A percentile compares a stretch with the other conserved stretches of the same genome.
phyloP scores from a whole-genome alignment of 2,888 invertebrate species.

The Rapana venosa region DNA sequence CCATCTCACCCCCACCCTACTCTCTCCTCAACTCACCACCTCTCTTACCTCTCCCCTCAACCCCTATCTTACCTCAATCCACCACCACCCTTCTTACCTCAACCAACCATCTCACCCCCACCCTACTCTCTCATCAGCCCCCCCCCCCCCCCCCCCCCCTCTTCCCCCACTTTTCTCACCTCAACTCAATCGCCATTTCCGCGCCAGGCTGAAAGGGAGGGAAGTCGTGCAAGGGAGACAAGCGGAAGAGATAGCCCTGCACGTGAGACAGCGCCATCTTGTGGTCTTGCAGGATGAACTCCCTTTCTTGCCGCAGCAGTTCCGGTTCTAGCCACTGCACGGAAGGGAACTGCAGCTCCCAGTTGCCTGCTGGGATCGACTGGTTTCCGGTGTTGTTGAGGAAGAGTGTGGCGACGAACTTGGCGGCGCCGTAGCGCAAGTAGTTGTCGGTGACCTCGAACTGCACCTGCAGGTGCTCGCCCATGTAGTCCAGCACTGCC shows the following conservation, averaged over 20 bases:
- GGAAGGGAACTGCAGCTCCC: conserved; percentile 66
- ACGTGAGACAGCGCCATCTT: conserved; percentile 47
- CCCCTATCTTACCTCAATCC: too few species aligned
- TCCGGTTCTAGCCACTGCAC: conserved; percentile 47
- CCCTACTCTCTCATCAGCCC: background rate
- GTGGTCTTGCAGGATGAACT: conserved; percentile 36
- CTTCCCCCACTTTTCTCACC: conserved; percentile 30
- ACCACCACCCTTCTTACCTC: background rate
- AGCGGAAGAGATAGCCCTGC: conserved; percentile 59
- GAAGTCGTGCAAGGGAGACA: conserved; percentile 55
- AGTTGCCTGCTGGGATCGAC: conserved; percentile 57
- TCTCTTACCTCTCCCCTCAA: too few species aligned
- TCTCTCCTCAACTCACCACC: too few species aligned
- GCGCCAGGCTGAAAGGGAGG: conserved; percentile 43
- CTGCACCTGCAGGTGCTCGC: conserved; percentile 52
- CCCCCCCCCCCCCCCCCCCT: background rate
- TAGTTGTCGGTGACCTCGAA: conserved; percentile 57
- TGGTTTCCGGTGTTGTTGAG: conserved; percentile 57
- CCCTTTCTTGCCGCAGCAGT: background rate
- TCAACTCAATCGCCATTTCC: conserved; percentile 43
- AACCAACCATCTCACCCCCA: background rate
- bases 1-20: too few species aligned
- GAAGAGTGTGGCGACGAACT: conserved; percentile 46
- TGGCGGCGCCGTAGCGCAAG: conserved; percentile 40
- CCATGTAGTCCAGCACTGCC: conserved; percentile 62